Conservation (phyloP, 1,140 invertebrate species). For the Diorhabda sublineata region DNA sequence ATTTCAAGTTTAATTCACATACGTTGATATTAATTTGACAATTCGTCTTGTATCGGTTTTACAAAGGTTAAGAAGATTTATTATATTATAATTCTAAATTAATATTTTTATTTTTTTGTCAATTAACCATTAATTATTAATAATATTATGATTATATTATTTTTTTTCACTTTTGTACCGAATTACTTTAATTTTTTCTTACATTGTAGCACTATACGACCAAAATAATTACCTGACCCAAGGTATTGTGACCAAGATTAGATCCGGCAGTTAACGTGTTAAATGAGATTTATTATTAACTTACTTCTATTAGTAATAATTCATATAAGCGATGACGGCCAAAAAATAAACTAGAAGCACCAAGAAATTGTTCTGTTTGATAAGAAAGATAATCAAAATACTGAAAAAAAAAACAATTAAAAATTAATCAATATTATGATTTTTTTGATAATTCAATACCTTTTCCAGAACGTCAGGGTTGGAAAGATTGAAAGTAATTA, state of each 20-base stretch:
- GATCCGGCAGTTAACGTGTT: background rate
- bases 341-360: conserved; percentile 29
- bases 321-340: conserved; percentile 29
- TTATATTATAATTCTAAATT: no score
- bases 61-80: no score
- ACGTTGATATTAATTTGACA: no score
- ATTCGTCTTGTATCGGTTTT: no score
- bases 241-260: background rate
- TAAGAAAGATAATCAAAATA: conserved; percentile 31
- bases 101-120: no score
- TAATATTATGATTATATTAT: no score
- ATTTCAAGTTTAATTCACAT: no score
- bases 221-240: background rate
- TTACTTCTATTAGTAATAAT: conserved; percentile 33
- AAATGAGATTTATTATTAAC: background rate
- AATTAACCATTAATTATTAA: no score
- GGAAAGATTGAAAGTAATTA: conserved; percentile 29
- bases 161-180: no score
- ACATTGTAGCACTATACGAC: background rate
- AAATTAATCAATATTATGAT: conserved; percentile 4
- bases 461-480: conserved; percentile 29
- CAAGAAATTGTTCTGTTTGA: conserved; percentile 27
- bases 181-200: background rate
- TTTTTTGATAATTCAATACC: conserved; percentile 15
- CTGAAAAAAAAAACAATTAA: conserved; percentile 17